These are phyloP conservation scores for Halichondria panicea DNA, from an alignment of 37 sponge, comb jelly and placozoan genomes.

Conservation along the genomic window DNA sequence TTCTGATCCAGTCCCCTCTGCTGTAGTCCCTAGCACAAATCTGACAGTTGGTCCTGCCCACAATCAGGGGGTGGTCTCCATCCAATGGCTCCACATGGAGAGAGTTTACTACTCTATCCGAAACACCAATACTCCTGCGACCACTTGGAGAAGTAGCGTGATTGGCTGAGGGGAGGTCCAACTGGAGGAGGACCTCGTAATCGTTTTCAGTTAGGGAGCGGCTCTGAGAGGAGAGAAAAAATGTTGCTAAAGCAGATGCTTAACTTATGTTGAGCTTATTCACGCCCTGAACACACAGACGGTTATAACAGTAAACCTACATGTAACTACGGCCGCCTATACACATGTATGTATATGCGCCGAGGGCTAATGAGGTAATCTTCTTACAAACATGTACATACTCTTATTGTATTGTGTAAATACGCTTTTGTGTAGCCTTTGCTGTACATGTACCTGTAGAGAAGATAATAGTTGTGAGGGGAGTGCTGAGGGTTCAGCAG, in stretches of 20 bases:
- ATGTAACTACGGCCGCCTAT: too few species aligned
- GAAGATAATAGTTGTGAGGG: conserved; percentile 58
- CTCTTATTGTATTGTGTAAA: too few species aligned
- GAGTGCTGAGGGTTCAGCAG: conserved; percentile 24
- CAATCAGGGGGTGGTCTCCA: conserved; percentile 38
- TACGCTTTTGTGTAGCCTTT: too few species aligned
- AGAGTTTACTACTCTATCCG: conserved; percentile 26
- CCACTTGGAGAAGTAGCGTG: not conserved
- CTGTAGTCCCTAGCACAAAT: conserved; percentile 49
- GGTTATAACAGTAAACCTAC: too few species aligned
- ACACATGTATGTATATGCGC: too few species aligned
- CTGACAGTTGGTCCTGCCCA: conserved; percentile 16
- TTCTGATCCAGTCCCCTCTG: conserved; percentile 74
- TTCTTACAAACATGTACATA: too few species aligned
- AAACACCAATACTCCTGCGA: conserved; percentile 5
- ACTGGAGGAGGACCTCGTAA: conserved; percentile 82
- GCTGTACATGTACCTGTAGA: too few species aligned
- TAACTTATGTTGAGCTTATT: too few species aligned
- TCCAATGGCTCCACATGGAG: conserved; percentile 67
- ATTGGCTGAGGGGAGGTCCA: conserved; percentile 44
- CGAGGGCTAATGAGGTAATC: too few species aligned
- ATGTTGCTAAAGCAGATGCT: too few species aligned
- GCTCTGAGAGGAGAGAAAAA: too few species aligned
- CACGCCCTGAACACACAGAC: too few species aligned
- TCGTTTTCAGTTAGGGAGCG: conserved; percentile 83